Evolutionary conservation across 2,797 vertebrate genomes (phyloP).

Genomic region (Neoniphon sammara): DNA sequence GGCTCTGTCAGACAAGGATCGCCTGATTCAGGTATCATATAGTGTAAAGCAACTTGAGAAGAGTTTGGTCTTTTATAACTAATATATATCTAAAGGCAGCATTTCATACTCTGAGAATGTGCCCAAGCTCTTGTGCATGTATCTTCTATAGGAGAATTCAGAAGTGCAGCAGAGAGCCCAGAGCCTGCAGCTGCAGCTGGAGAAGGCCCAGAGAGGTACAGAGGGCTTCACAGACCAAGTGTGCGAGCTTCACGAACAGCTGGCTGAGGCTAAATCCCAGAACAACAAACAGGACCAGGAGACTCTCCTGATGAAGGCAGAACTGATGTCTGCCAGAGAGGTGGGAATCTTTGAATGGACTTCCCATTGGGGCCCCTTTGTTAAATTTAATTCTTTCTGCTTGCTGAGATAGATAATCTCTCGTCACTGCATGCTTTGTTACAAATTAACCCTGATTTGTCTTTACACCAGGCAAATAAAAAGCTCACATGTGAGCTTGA

Average conservation of each 20-base stretch:
- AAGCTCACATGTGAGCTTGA: slow-evolving; percentile 75
- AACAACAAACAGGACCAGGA: slow-evolving; percentile 67
- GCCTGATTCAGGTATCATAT: slow-evolving; percentile 75
- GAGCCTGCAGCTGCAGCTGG: slow-evolving; percentile 67
- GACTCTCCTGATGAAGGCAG: slow-evolving; percentile 58
- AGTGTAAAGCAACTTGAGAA: neutral
- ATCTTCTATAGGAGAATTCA: slow-evolving; percentile 72
- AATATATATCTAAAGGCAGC: neutral
- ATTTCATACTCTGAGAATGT: neutral
- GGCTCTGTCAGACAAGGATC: slow-evolving; percentile 71
- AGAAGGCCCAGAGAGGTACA: slow-evolving; percentile 52
- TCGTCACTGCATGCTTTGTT: slow-evolving; percentile 5
- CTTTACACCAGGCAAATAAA: slow-evolving; percentile 70
- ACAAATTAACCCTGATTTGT: slow-evolving; percentile 10
- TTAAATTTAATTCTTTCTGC: neutral
- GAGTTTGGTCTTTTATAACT: neutral
- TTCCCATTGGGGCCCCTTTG: neutral
- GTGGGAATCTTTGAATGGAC: slow-evolving; percentile 39
- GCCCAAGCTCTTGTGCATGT: neutral
- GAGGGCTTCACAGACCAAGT: slow-evolving; percentile 69
- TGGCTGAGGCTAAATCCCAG: slow-evolving; percentile 50
- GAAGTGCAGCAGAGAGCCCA: slow-evolving; percentile 67
- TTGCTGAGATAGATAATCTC: neutral
- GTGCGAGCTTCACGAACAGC: slow-evolving; percentile 64
- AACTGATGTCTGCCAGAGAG: slow-evolving; percentile 66